Conservation (phyloP, 2,113 vertebrate species). For the Lagopus muta region DNA sequence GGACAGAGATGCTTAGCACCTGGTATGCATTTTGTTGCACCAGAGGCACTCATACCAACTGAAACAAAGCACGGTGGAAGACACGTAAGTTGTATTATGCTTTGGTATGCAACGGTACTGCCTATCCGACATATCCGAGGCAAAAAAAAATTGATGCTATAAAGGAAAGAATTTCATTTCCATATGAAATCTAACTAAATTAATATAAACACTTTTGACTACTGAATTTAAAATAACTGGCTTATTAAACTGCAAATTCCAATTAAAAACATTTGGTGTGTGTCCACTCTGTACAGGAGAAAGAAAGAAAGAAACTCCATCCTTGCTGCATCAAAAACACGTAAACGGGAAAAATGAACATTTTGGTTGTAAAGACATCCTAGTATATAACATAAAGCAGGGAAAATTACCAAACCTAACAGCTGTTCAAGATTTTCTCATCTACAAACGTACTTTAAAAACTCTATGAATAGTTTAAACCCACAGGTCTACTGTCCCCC, state of each 20-base stretch:
- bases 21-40: rapidly evolving
- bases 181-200: background rate
- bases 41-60: background rate
- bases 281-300: no score
- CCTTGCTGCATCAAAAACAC: background rate
- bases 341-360: background rate
- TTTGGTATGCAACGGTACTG: background rate
- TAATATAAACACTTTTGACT: background rate
- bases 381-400: background rate
- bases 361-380: background rate
- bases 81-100: background rate
- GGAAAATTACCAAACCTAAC: background rate
- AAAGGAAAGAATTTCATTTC: background rate
- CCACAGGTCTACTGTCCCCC: no score
- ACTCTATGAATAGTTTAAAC: background rate
- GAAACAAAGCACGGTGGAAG: background rate
- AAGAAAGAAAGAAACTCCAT: background rate
- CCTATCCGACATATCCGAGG: no score
- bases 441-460: background rate
- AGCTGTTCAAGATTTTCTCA: background rate
- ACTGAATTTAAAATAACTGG: background rate
- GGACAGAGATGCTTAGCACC: background rate
- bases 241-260: background rate
- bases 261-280: background rate
- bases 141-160: background rate